Percentiles rank a stretch among this genome's conserved stretches.
These are phyloP conservation scores for Chaunax sp. DNA, from an alignment of 2,797 vertebrate genomes.

Conservation along the genomic window DNA sequence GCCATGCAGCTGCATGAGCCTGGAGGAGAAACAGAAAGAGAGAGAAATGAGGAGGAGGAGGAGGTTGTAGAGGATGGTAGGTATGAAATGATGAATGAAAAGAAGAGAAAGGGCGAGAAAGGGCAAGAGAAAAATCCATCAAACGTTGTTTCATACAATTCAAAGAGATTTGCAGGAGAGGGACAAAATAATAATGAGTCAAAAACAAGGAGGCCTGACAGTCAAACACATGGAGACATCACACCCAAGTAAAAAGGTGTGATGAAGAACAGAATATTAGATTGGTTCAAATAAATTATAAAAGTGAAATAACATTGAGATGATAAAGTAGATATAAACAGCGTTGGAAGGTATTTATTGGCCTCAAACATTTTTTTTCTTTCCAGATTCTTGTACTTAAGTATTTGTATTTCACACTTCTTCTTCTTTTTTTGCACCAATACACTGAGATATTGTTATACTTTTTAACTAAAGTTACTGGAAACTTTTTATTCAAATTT, in stretches of 20 bases:
- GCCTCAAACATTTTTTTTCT: neutral
- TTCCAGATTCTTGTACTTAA: no score
- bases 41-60: neutral
- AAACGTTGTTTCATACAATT: neutral
- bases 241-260: neutral
- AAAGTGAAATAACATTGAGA: neutral
- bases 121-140: neutral
- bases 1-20: constrained; percentile 95
- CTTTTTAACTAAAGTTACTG: no score
- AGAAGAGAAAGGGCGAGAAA: neutral
- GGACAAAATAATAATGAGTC: neutral
- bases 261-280: no score
- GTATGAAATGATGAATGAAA: neutral
- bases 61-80: neutral
- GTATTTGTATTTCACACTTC: no score
- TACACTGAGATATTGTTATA: no score
- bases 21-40: constrained; percentile 47
- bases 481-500: no score
- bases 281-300: neutral
- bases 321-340: neutral
- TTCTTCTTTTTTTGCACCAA: no score
- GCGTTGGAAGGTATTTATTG: neutral
- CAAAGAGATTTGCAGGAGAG: neutral
- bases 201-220: neutral
- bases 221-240: neutral